Conservation (phyloP, 2,113 vertebrate species). For the Tinamus guttatus region DNA sequence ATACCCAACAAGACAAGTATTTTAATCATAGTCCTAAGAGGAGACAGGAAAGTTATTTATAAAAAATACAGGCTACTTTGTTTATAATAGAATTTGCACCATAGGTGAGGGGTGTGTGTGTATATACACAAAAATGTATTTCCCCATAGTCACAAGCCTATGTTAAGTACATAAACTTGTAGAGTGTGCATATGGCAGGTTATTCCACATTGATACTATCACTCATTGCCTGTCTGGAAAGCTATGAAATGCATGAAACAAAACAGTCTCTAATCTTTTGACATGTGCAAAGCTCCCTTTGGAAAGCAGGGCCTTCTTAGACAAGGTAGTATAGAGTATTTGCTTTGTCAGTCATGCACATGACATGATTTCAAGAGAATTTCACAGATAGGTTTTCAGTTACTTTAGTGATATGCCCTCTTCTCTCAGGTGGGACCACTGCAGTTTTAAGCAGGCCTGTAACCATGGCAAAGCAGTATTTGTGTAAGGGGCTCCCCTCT, state of each 20-base stretch:
- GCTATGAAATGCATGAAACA: not conserved
- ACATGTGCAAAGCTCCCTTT: not conserved
- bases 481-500: not conserved
- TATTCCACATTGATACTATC: not conserved
- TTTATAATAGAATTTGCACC: not conserved
- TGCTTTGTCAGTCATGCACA: not conserved
- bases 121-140: too few relatives aligned
- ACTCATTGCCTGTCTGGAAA: not conserved
- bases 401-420: not conserved
- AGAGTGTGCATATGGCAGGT: rapidly evolving
- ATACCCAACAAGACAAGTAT: not conserved
- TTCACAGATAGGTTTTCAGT: not conserved
- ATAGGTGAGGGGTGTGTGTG: not conserved
- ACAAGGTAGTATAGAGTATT: not conserved
- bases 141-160: not conserved
- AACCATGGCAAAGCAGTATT: not conserved
- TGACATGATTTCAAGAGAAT: not conserved
- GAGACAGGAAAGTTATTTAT: not conserved
- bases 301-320: not conserved
- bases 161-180: not conserved
- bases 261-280: not conserved
- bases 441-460: not conserved
- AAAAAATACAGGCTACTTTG: not conserved
- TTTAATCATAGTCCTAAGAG: rapidly evolving
- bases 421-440: not conserved